Conservation (phyloP, 2,113 vertebrate species). For the Microtus oregoni region DNA sequence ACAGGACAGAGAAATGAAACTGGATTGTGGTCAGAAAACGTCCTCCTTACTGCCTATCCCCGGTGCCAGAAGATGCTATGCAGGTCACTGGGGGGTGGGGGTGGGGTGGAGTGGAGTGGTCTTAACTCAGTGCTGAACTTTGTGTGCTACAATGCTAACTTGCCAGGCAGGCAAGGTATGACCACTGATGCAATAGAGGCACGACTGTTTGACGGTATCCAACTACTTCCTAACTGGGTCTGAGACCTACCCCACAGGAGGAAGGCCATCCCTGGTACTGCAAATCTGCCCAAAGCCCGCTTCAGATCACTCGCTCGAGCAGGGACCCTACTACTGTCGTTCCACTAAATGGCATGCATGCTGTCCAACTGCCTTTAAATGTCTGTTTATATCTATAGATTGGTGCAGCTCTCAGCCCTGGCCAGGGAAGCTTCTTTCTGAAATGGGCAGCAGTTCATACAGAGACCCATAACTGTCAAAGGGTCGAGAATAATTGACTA, state of each 20-base stretch:
- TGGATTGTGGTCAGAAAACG: neutral
- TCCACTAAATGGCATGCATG: neutral
- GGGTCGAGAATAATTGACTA: neutral
- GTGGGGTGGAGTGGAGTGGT: neutral
- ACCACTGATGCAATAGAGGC: neutral
- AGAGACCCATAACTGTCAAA: neutral
- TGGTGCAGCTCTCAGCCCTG: neutral
- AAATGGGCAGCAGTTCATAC: neutral
- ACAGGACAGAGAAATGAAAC: neutral
- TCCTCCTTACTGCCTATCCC: neutral
- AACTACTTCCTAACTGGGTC: neutral
- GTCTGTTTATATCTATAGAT: neutral
- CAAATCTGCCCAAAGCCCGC: neutral
- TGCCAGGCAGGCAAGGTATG: neutral
- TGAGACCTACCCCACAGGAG: neutral
- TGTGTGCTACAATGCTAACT: neutral
- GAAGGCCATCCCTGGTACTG: neutral
- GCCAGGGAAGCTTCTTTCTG: neutral
- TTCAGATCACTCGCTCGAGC: neutral
- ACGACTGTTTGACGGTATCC: neutral
- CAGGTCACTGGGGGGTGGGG: neutral
- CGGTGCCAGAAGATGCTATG: neutral
- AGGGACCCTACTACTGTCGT: neutral
- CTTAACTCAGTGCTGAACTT: neutral
- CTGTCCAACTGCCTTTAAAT: neutral